phyloP scores from a whole-genome alignment of 2,888 invertebrate species.

The Rotaria macrura region DNA sequence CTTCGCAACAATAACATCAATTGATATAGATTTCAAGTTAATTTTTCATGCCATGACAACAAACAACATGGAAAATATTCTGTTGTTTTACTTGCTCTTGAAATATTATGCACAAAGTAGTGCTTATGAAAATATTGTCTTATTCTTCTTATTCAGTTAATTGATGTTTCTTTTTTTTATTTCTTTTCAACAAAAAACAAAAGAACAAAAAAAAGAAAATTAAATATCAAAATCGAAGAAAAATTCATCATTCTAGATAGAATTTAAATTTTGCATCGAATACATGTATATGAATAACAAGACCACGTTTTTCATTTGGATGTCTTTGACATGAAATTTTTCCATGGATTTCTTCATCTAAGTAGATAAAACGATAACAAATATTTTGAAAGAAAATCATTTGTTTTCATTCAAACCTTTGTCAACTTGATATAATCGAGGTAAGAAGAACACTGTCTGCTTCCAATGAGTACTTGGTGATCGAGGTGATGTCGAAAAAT shows the following conservation, averaged over 20 bases:
- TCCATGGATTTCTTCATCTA: constrained; percentile 59
- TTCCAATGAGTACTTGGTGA: constrained; percentile 62
- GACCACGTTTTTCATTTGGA: constrained; percentile 54
- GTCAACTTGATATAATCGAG: constrained; percentile 56
- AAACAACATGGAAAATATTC: no score
- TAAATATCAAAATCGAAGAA: not conserved
- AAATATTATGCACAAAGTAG: no score
- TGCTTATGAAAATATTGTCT: no score
- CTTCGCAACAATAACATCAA: not conserved
- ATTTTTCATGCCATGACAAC: no score
- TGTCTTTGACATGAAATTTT: constrained; percentile 65
- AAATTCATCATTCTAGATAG: constrained; percentile 25
- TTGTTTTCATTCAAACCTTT: constrained; percentile 39
- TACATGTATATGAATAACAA: constrained; percentile 21
- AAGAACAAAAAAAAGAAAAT: no score
- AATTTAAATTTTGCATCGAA: constrained; percentile 29
- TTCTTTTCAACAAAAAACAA: no score
- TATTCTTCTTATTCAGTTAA: no score
- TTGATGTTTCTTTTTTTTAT: no score
- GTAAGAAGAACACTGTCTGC: constrained; percentile 63
- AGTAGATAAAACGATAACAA: constrained; percentile 39
- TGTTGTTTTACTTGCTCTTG: no score
- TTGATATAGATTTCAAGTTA: no score
- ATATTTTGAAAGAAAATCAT: not conserved
- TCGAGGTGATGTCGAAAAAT: constrained; percentile 56